Evolutionary conservation across 2,113 vertebrate species (phyloP), one percentile per base, ranked within the genome.

Genomic region (Perca schrenkii): DNA sequence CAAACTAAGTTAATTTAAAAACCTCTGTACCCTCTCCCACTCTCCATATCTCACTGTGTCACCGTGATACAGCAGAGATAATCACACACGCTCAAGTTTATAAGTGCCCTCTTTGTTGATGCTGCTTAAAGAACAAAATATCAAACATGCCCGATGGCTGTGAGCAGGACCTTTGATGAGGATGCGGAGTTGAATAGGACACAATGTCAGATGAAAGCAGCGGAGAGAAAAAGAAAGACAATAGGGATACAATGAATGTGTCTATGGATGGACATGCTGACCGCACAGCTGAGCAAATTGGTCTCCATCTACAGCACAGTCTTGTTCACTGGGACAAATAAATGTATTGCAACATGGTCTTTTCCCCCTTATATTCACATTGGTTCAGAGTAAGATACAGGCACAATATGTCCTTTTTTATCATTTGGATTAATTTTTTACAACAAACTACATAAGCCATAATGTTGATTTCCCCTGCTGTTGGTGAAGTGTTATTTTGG

Each of bases 111-210:
- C 84, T 80, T 70, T 84, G 80, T 88, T 64, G 62, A 72, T 82
- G 75, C 49, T 25, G 78, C 79, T 83, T 84, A 76, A 90, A 86
- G 82, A 69, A 82, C 11, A 15, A 87, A 88, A 88, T 89, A 93
- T 87, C 85, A 93, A 89, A 88, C 87, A 76, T 47, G 72, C n/a
- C 66, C 15, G 14, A 15, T 67, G 86, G 85, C 76, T 74, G 79
- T 40, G 58, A 60, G 75, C 82, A 34, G 34, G 54, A 91, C 88
- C 89, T 91, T 90, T 91, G 91, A 91, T 88, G 88, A 92, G 88
- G 73, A 83, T 12, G 47, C 49, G 47, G 83, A 63, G 74, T 65
- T 67, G 75, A 84, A 84, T 52, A 10, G 81, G 69, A 60, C 12
- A 12, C 7, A 36, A 71, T n/a, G 19, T 69, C 66, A 77, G 72